phyloP scores from a whole-genome alignment of 2,888 invertebrate genomes.

The Synergus gifuensis region DNA sequence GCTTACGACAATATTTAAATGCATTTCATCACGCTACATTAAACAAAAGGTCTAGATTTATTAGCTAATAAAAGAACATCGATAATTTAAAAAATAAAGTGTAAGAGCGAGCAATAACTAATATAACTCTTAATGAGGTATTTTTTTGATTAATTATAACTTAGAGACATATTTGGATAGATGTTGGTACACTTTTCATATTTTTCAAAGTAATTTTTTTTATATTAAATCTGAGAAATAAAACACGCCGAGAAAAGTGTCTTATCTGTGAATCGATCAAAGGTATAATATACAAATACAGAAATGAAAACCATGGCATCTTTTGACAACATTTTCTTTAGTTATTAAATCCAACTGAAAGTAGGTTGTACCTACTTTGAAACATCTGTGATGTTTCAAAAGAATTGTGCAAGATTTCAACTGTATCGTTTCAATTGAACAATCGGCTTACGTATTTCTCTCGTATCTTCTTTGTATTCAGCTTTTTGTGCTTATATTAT shows the following conservation, averaged over 20 bases:
- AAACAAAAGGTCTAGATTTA: neutral
- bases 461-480: neutral
- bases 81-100: neutral
- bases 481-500: neutral
- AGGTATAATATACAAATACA: no score
- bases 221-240: neutral
- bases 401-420: conserved; percentile 1
- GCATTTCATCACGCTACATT: neutral
- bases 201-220: neutral
- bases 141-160: no score
- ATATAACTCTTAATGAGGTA: no score
- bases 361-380: neutral
- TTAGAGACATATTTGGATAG: neutral
- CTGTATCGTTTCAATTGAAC: neutral
- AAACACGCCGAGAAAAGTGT: neutral
- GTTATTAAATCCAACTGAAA: neutral
- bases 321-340: neutral
- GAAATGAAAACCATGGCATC: no score
- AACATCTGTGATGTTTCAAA: neutral
- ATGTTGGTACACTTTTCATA: neutral
- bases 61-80: neutral
- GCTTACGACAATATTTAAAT: neutral
- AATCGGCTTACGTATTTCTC: neutral
- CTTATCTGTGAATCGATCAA: no score
- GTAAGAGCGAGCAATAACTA: neutral